These are phyloP conservation scores for Caenorhabditis sinica DNA, from an alignment of 2,888 invertebrate species.

Conservation along the genomic window DNA sequence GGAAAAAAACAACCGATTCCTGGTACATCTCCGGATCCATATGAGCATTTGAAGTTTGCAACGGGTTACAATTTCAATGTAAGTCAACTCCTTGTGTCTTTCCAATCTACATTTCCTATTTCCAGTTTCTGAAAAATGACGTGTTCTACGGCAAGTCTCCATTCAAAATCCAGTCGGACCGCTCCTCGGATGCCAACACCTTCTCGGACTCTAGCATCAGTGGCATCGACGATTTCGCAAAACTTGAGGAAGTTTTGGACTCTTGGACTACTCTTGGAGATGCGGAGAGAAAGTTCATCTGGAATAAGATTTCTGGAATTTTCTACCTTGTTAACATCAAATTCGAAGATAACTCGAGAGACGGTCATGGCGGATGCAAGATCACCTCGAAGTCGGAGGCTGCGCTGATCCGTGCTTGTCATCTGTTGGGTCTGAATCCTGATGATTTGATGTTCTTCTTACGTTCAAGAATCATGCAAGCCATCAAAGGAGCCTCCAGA, in stretches of 20 bases:
- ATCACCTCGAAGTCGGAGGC: no score
- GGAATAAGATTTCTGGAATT: constrained; percentile 85
- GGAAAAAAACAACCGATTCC: no score
- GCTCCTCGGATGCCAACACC: no score
- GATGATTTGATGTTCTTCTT: constrained; percentile 91
- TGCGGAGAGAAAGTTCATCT: constrained; percentile 75
- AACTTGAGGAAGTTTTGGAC: constrained; percentile 89
- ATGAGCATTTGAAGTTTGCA: no score
- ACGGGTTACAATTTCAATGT: no score
- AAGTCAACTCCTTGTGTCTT: constrained; percentile 78
- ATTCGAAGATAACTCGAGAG: constrained; percentile 95
- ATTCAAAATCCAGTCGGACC: constrained; percentile 15
- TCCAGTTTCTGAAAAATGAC: constrained; percentile 77
- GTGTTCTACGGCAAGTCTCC: constrained; percentile 37
- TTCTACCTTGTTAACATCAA: constrained; percentile 96
- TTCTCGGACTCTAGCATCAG: no score
- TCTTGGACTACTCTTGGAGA: constrained; percentile 91
- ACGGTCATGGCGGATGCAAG: no score
- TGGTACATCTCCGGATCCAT: no score
- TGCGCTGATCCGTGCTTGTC: constrained; percentile 88
- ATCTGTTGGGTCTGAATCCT: constrained; percentile 89
- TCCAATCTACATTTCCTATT: constrained; percentile 57
- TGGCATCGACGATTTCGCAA: constrained; percentile 92
- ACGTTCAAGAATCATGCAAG: constrained; percentile 95
- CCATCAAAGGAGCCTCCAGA: constrained; percentile 92